phyloP scores from a whole-genome alignment of 2,888 invertebrate genomes.

The Suillia variegata region DNA sequence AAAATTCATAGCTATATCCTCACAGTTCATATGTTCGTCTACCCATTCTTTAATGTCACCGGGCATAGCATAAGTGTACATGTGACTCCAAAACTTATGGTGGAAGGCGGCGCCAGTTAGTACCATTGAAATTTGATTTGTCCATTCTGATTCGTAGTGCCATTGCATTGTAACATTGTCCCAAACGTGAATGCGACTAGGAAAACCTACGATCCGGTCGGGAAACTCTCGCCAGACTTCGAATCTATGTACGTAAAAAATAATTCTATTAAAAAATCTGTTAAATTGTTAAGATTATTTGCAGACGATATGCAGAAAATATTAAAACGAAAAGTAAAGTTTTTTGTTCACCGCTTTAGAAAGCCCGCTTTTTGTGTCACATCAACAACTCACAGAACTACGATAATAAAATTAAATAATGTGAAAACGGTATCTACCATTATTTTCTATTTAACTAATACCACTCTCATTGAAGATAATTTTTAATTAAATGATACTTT shows the following conservation, averaged over 20 bases:
- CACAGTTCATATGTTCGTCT: constrained; percentile 95
- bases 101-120: constrained; percentile 96
- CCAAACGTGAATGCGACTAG: constrained; percentile 92
- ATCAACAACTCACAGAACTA: no score
- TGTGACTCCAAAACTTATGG: constrained; percentile 95
- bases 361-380: no score
- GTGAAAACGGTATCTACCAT: no score
- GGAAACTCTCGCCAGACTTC: constrained; percentile 97
- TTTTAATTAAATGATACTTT: no score
- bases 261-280: constrained; percentile 3
- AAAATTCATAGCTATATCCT: constrained; percentile 98
- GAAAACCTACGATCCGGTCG: constrained; percentile 94
- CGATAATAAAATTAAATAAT: no score
- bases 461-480: no score
- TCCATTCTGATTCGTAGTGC: constrained; percentile 98
- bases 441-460: no score
- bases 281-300: constrained; percentile 3
- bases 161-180: constrained; percentile 84
- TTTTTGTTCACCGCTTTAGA: neutral
- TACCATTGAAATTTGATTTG: constrained; percentile 94
- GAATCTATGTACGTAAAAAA: constrained; percentile 62
- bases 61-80: constrained; percentile 90
- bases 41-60: constrained; percentile 85
- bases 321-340: neutral
- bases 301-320: constrained; percentile 4